phyloP scores from a whole-genome alignment of 2,797 vertebrate species.

The Myotis daubentonii region DNA sequence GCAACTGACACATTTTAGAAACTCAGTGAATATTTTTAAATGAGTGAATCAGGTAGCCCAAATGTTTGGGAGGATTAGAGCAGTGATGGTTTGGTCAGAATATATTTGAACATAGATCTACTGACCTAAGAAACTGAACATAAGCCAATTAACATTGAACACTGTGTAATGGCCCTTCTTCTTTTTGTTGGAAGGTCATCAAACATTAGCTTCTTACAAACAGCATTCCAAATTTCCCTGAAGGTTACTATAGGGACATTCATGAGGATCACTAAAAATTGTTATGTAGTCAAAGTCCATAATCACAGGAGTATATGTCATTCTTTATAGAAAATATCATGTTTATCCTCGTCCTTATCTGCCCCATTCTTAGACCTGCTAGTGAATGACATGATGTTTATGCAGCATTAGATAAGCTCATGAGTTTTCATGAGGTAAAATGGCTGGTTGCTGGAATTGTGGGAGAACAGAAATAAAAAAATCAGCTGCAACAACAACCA shows the following conservation, averaged over 20 bases:
- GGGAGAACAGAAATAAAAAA: background rate
- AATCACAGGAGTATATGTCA: background rate
- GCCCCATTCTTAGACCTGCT: background rate
- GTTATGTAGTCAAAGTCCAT: background rate
- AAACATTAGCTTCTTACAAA: background rate
- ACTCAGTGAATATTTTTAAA: background rate
- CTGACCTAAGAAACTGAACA: background rate
- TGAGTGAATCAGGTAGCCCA: background rate
- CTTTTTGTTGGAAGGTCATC: background rate
- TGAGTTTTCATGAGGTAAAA: background rate
- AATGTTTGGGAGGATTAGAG: background rate
- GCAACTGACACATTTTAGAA: background rate
- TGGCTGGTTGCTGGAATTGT: background rate
- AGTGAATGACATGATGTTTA: background rate
- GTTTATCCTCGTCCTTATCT: background rate
- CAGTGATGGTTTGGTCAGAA: background rate
- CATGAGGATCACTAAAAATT: background rate
- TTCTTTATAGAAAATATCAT: background rate
- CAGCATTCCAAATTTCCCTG: background rate
- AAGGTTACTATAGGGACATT: background rate
- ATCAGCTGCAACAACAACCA: background rate
- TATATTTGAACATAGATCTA: background rate
- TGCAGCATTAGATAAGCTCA: background rate
- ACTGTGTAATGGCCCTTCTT: background rate
- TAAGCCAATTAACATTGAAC: background rate